Evolutionary conservation across 2,797 vertebrate genomes (phyloP).

Genomic region (Oreochromis grahami): DNA sequence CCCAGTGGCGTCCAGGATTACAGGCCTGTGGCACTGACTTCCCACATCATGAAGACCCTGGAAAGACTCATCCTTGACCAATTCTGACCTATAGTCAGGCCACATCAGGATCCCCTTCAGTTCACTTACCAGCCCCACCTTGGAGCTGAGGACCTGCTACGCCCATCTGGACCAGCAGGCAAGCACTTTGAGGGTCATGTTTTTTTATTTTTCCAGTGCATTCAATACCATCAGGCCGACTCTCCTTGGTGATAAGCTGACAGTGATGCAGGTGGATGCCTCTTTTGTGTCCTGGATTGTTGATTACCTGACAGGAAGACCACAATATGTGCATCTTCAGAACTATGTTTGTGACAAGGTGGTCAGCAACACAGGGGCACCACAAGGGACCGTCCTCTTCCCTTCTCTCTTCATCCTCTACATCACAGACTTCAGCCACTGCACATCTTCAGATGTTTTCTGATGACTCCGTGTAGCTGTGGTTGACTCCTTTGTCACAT

Average conservation of each 20-base stretch:
- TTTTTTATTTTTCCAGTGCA: not conserved
- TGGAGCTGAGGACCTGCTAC: not conserved
- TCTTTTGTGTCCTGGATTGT: not conserved
- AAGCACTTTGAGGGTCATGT: not conserved
- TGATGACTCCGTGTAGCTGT: not conserved
- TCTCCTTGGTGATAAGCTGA: not conserved
- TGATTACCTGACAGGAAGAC: not conserved
- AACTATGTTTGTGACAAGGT: not conserved
- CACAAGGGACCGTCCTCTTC: not conserved
- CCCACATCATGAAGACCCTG: not conserved
- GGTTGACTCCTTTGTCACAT: not conserved
- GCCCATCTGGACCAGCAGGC: not conserved
- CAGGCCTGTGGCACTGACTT: not conserved
- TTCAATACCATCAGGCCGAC: not conserved
- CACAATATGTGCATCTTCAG: not conserved
- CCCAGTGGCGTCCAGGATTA: not conserved
- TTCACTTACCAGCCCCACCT: not conserved
- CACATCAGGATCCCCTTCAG: not conserved
- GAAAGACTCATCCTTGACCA: not conserved
- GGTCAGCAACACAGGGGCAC: not conserved
- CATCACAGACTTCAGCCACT: not conserved
- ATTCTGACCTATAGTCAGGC: not conserved
- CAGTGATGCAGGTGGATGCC: not conserved
- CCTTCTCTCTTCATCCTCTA: not conserved
- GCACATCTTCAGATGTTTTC: not conserved